These are phyloP conservation scores for Apis cerana DNA, from an alignment of 1,140 invertebrate species.

Conservation along the genomic window DNA sequence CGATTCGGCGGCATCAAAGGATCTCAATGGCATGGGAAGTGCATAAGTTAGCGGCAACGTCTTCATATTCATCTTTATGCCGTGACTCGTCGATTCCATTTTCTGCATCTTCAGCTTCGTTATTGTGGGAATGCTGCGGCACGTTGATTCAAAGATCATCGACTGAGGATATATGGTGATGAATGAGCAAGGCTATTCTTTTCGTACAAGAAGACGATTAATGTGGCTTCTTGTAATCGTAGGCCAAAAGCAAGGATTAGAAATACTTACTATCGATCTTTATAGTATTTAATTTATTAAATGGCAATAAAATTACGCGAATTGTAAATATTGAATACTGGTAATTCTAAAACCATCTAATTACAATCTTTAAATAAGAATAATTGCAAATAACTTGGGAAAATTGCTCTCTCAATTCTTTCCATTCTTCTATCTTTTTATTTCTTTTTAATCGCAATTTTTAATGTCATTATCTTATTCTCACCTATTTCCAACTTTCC, in stretches of 20 bases:
- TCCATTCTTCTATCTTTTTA: too few relatives aligned
- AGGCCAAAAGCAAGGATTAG: background rate
- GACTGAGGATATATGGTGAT: background rate
- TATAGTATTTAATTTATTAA: too few relatives aligned
- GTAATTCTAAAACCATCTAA: too few relatives aligned
- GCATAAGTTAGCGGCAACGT: constrained; percentile 16
- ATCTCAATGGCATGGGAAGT: constrained; percentile 14
- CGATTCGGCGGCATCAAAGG: constrained; percentile 38
- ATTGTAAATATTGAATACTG: too few relatives aligned
- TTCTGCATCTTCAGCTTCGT: constrained; percentile 28
- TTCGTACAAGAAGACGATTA: constrained; percentile 2
- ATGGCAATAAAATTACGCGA: too few relatives aligned
- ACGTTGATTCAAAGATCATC: constrained; percentile 24
- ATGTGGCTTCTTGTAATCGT: background rate
- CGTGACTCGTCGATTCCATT: constrained; percentile 42
- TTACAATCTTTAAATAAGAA: too few relatives aligned
- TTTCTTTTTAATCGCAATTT: too few relatives aligned
- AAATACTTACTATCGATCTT: too few relatives aligned
- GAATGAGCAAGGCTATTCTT: background rate
- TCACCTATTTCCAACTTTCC: too few relatives aligned
- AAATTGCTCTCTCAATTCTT: too few relatives aligned
- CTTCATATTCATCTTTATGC: constrained; percentile 25
- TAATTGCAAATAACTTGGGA: too few relatives aligned
- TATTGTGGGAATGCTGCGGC: constrained; percentile 27
- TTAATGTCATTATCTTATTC: too few relatives aligned